phyloP scores from a whole-genome alignment of 2,888 invertebrate species.

The Penaeus monodon region DNA sequence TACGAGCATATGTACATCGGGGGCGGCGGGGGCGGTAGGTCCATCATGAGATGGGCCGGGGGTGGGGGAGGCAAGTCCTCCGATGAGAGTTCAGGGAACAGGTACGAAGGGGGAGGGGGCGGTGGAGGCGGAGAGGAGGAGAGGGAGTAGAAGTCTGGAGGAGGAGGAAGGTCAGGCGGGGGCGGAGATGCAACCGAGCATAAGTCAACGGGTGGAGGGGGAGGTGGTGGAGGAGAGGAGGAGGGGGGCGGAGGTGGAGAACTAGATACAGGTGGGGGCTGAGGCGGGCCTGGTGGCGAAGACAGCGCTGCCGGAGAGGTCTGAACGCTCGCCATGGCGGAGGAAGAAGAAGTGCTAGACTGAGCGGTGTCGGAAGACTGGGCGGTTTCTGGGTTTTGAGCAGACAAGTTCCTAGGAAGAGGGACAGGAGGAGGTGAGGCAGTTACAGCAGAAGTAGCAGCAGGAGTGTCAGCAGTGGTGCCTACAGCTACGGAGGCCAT shows the following conservation, averaged over 20 bases:
- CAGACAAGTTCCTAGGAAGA: constrained; percentile 15
- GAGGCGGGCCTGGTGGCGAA: not conserved
- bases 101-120: constrained; percentile 45
- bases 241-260: not conserved
- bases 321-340: not conserved
- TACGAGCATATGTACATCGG: constrained; percentile 57
- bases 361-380: not conserved
- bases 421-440: constrained; percentile 35
- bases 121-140: constrained; percentile 52
- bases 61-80: constrained; percentile 50
- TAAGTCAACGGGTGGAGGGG: not conserved
- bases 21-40: constrained; percentile 12
- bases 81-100: constrained; percentile 35
- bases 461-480: constrained; percentile 22
- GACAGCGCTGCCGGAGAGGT: not conserved
- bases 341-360: not conserved
- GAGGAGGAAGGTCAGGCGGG: constrained; percentile 27
- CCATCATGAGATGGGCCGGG: constrained; percentile 23
- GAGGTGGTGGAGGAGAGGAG: not conserved
- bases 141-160: constrained; percentile 31
- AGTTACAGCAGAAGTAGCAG: constrained; percentile 16
- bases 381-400: not conserved
- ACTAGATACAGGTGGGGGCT: not conserved
- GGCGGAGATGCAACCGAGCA: not conserved
- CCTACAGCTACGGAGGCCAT: constrained; percentile 44